Base-by-base conservation (phyloP, 1,140 invertebrate genomes). In the Mercenaria mercenaria region DNA sequence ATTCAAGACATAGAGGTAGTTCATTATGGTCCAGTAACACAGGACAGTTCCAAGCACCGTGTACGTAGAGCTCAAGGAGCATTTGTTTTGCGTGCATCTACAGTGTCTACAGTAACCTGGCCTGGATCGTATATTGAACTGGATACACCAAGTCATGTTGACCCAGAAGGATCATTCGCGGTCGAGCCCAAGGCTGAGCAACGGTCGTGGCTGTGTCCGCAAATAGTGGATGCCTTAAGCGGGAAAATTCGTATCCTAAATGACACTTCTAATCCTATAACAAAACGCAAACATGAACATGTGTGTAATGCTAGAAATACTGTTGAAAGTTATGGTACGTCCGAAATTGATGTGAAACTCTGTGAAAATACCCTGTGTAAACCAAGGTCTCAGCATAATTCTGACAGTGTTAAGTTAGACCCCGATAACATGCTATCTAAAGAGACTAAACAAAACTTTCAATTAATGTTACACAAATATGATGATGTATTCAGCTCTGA, bases 41-140 rank as follows among this genome's bases (percentile, higher is more conserved):
- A 6, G 37, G 1, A 41, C 37, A 43, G n/a, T 3, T 61, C 34
- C 29, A 8, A 83, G 29, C 20, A 20, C 59, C 50, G 64, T 20
- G 79, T 91, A 11, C n/a, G 61, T 6, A 34, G 43, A 26, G 82
- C 86, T 18, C 74, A 89, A 41, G 18, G 41, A 39, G 67, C 61
- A 0, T 2, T 47, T 32, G 32, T 43, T 11, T 90, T 84, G 8
- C 61, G 87, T 23, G 47, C n/a, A 10, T 80, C 29, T 61, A 52
- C 8, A 13, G 59, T 82, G 34, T 56, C 88, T 29, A 39, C 64
- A 2, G 82, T 59, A 0, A 4, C 87, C n/a, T 91, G 90, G 91
- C 81, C 84, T 50, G 92, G 85, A 13, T 81, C 88, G 3, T 91
- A 77, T 41, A 29, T 91, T n/a, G 90, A 92, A 50, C 26, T 93